A percentile compares a stretch with the other conserved stretches of the same genome.
Evolutionary conservation across 1,140 invertebrate genomes (phyloP).

Genomic region (Coptotermes formosanus): DNA sequence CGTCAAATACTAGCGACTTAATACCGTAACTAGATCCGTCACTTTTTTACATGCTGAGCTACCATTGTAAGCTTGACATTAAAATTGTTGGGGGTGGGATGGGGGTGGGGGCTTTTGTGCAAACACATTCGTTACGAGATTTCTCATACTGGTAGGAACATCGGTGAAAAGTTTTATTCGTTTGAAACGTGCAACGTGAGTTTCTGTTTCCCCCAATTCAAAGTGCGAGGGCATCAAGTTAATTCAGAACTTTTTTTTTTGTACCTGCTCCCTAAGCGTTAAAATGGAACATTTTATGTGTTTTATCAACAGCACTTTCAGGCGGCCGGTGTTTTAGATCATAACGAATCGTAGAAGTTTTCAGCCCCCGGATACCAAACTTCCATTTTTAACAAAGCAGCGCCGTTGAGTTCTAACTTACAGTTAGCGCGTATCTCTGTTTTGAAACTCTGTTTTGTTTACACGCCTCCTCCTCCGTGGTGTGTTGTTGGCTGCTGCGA

Average conservation of each 20-base stretch:
- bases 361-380: background rate
- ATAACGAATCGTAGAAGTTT: background rate
- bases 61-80: too few species aligned
- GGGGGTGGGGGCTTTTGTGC: too few species aligned
- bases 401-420: background rate
- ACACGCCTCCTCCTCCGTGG: background rate
- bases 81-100: too few species aligned
- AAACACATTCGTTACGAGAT: too few species aligned
- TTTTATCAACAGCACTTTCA: conserved; percentile 1
- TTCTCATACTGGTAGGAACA: too few species aligned
- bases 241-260: background rate
- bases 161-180: too few species aligned
- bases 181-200: too few species aligned
- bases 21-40: too few species aligned
- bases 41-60: too few species aligned
- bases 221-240: too few species aligned
- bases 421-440: background rate
- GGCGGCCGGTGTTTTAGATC: background rate
- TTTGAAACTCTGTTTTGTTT: conserved; percentile 1
- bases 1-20: too few species aligned
- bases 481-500: background rate
- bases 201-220: too few species aligned
- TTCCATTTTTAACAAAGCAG: background rate
- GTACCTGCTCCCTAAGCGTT: background rate
- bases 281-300: conserved; percentile 4